Base-by-base conservation (phyloP, 2,797 vertebrate genomes). In the Danionella dracula region DNA sequence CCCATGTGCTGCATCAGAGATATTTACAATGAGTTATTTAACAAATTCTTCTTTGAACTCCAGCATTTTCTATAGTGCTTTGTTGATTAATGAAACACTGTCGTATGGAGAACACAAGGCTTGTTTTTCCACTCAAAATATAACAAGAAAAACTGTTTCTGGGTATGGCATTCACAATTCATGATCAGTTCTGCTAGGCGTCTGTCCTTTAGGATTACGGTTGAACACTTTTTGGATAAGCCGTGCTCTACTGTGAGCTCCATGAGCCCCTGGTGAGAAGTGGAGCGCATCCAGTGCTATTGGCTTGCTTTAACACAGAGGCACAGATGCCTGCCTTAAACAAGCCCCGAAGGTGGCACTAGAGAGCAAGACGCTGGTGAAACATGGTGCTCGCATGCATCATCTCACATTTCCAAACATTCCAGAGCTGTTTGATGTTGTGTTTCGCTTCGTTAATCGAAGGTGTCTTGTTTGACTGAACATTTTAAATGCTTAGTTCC, bases 251-350 rank as follows among this genome's bases (percentile, higher is more conserved):
- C 53, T 60, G 66, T 38, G 38, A 56, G 54, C 61, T 45, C 71
- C 46, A n/a, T 21, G 13, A 13, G 16, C 20, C 64, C 56, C 40
- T 46, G 45, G 13, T 37, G 29, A 35, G 38, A 45, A 31, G 48
- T 27, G 20, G 58, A 65, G 42, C 10, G 16, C 16, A 71, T 44
- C 44, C 68, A 38, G 29, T 59, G 71, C 69, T 77, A 70, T 75
- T 66, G 66, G 71, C 63, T 83, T 72, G 81, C 83, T 84, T 84
- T 85, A 83, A 54, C 66, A 34, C 6, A 42, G 74, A 72, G 74
- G 76, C 71, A 74, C 10, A 63, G 77, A 68, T 49, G 68, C 76
- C 80, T 74, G 79, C 81, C 79, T 84, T 81, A 85, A 81, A 78
- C 55, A 68, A 79, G 75, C 74, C 74, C 61, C 60, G 68, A 70